Percentiles rank a stretch among this genome's conserved stretches.
These are phyloP conservation scores for Hippopotamus amphibius DNA, from an alignment of 2,113 vertebrate species.

Conservation along the genomic window DNA sequence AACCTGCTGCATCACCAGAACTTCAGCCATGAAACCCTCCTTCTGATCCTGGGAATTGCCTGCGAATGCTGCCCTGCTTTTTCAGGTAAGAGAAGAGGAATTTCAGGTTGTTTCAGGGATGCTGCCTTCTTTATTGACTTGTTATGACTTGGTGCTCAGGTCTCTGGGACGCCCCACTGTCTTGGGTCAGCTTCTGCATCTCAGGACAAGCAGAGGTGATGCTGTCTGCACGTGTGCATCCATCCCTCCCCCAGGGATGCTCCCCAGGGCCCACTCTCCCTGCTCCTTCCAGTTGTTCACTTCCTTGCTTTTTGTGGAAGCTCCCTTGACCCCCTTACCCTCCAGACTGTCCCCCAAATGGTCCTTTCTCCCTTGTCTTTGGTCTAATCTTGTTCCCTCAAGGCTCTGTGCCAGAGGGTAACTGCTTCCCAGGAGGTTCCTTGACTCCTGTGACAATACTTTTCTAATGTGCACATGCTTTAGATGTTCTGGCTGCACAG, in stretches of 20 bases:
- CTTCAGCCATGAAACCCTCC: fast-evolving
- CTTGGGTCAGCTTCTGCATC: not conserved
- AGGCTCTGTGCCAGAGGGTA: not conserved
- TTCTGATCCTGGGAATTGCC: not conserved
- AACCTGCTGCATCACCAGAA: not conserved
- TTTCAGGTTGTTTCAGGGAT: not conserved
- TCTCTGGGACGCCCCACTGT: not conserved
- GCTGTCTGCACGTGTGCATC: fast-evolving
- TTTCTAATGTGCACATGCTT: not conserved
- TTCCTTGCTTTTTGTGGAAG: not conserved
- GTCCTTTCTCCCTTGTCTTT: not conserved
- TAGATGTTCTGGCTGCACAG: fast-evolving
- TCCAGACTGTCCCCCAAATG: not conserved
- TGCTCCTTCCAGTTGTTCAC: not conserved
- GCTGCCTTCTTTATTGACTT: not conserved
- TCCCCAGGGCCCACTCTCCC: not conserved
- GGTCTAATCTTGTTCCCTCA: not conserved
- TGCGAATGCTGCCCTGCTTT: fast-evolving
- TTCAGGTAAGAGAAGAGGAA: not conserved
- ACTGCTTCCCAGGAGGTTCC: not conserved
- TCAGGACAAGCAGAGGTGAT: not conserved
- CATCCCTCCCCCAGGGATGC: fast-evolving
- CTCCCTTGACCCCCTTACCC: not conserved
- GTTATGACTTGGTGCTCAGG: not conserved
- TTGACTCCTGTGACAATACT: fast-evolving